phyloP scores from a whole-genome alignment of 92 coral and sea anemone genomes.

The Heteractis magnifica region DNA sequence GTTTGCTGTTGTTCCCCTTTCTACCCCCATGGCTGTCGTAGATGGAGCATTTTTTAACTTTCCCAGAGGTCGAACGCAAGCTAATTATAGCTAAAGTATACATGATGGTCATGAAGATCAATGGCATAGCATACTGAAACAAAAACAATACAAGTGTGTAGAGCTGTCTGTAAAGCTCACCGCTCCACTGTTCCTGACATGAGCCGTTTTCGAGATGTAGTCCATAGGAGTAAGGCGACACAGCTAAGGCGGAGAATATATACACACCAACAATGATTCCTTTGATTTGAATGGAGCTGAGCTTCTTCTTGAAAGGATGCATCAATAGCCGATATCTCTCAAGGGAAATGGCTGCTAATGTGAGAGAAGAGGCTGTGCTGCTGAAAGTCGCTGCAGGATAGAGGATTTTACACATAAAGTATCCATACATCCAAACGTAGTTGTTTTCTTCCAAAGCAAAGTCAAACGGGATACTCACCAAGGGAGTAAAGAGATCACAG shows the following conservation, averaged over 20 bases:
- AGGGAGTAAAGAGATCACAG: slow-evolving; percentile 85
- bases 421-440: slow-evolving; percentile 77
- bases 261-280: slow-evolving; percentile 50
- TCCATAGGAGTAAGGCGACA: slow-evolving; percentile 70
- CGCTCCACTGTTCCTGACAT: slow-evolving; percentile 81
- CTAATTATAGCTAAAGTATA: slow-evolving; percentile 77
- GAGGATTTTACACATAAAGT: slow-evolving; percentile 71
- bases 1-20: neutral
- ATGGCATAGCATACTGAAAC: slow-evolving; percentile 79
- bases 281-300: slow-evolving; percentile 62
- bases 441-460: slow-evolving; percentile 76
- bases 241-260: slow-evolving; percentile 44
- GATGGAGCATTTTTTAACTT: slow-evolving; percentile 50
- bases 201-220: slow-evolving; percentile 42
- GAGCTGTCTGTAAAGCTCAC: slow-evolving; percentile 56
- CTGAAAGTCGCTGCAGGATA: slow-evolving; percentile 85
- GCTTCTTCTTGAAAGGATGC: slow-evolving; percentile 88
- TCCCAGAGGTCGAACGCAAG: slow-evolving; percentile 55
- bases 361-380: slow-evolving; percentile 79
- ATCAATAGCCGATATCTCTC: slow-evolving; percentile 85
- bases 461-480: slow-evolving; percentile 88
- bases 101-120: slow-evolving; percentile 71
- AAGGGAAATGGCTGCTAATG: slow-evolving; percentile 83
- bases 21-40: neutral
- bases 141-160: slow-evolving; percentile 78